Percentiles rank a stretch among this genome's conserved stretches.
phyloP scores from a whole-genome alignment of 2,113 vertebrate genomes.

The Empidonax alnorum region DNA sequence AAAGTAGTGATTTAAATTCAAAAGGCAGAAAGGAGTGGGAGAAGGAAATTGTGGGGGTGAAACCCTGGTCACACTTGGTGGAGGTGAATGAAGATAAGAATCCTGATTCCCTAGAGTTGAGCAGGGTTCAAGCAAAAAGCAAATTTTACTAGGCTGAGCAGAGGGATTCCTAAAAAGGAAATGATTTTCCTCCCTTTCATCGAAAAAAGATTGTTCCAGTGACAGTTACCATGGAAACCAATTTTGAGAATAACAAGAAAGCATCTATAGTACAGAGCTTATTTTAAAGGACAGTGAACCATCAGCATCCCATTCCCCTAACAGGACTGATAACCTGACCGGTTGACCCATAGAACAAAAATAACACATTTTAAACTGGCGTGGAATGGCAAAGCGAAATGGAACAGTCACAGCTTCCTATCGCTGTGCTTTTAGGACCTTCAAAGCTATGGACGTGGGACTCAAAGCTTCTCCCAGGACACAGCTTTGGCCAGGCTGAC shows the following conservation, averaged over 20 bases:
- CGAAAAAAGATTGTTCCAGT: background rate
- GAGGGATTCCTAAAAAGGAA: slow-evolving; percentile 18
- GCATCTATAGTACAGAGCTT: background rate
- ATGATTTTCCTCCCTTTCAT: slow-evolving; percentile 33
- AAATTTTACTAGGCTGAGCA: background rate
- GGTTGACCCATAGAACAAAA: background rate
- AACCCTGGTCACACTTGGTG: background rate
- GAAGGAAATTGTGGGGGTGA: background rate
- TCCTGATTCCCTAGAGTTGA: background rate
- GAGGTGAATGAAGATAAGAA: background rate
- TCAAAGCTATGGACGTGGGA: background rate
- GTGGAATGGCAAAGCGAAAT: background rate
- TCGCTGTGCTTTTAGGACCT: background rate
- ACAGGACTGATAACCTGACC: background rate
- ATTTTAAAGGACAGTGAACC: background rate
- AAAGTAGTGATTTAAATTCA: background rate
- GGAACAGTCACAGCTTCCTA: background rate
- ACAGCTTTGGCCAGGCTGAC: background rate
- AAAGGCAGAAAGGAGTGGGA: background rate
- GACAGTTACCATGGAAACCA: slow-evolving; percentile 30
- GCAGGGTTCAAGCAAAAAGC: background rate
- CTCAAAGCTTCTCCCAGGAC: background rate
- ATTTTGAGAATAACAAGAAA: slow-evolving; percentile 24
- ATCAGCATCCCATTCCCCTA: background rate
- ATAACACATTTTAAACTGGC: background rate